Percentiles rank a stretch among this genome's conserved stretches.
Conservation (phyloP, 2,797 vertebrate genomes). For the Vespertilio murinus region DNA sequence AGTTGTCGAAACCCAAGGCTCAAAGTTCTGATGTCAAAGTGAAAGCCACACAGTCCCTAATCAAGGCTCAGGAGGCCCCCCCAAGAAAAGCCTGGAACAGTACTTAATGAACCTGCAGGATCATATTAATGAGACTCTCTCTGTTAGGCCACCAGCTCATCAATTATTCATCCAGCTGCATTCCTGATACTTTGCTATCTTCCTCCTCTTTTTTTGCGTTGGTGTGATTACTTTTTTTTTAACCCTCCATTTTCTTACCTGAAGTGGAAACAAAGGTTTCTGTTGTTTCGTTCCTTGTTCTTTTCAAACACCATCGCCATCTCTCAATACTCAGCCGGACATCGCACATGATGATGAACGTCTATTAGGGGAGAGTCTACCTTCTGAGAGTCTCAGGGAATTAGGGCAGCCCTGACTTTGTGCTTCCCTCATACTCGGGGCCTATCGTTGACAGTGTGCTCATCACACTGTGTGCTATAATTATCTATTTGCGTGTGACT, state of each 20-base stretch:
- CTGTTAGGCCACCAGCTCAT: conserved; percentile 86
- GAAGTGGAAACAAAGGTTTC: conserved; percentile 66
- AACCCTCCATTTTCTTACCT: conserved; percentile 77
- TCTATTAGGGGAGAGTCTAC: neutral
- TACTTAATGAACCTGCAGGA: conserved; percentile 88
- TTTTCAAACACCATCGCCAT: neutral
- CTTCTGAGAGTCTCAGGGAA: neutral
- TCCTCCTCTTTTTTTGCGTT: conserved; percentile 81
- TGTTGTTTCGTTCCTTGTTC: neutral
- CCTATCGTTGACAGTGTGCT: neutral
- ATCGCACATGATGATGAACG: neutral
- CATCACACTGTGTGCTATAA: neutral
- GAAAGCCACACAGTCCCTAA: conserved; percentile 83
- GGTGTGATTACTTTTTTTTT: conserved; percentile 77
- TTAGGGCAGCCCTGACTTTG: neutral
- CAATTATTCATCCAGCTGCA: conserved; percentile 88
- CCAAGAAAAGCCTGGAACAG: conserved; percentile 82
- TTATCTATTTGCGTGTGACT: conserved; percentile 14
- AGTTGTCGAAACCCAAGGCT: conserved; percentile 83
- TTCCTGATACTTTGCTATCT: conserved; percentile 82
- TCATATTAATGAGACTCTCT: conserved; percentile 87
- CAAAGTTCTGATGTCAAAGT: conserved; percentile 83
- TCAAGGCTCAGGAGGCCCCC: conserved; percentile 86
- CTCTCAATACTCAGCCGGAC: neutral
- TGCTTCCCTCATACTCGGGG: neutral